Conservation (phyloP, 2,888 invertebrate species). For the Physocephala rufipes region DNA sequence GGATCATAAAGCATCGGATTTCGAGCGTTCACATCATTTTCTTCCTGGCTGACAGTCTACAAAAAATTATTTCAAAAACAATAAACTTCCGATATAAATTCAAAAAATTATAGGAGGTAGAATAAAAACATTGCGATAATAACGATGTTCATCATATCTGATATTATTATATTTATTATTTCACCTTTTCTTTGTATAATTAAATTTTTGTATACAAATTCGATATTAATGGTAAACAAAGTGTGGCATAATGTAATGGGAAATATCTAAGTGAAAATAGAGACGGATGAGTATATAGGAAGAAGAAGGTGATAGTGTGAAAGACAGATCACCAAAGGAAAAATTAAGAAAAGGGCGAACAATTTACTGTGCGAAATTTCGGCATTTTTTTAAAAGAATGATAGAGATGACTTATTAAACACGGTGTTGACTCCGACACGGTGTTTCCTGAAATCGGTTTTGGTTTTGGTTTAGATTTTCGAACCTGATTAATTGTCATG, state of each 20-base stretch:
- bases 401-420: no score
- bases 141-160: background rate
- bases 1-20: constrained; percentile 67
- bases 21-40: constrained; percentile 57
- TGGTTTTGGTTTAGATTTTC: no score
- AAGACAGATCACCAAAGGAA: background rate
- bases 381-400: no score
- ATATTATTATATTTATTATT: background rate
- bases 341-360: background rate
- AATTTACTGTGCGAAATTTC: no score
- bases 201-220: constrained; percentile 16
- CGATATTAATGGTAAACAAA: background rate
- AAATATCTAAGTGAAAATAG: no score
- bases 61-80: constrained; percentile 4
- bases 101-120: background rate
- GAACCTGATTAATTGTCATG: no score
- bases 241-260: no score
- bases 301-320: background rate
- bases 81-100: background rate
- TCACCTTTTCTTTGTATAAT: background rate
- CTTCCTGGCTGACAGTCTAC: constrained; percentile 65
- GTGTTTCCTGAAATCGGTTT: no score
- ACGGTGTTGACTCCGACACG: no score
- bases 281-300: no score
- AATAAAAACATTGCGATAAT: background rate